Evolutionary conservation across 2,113 vertebrate genomes (phyloP).

Genomic region (Dromiciops gliroides): DNA sequence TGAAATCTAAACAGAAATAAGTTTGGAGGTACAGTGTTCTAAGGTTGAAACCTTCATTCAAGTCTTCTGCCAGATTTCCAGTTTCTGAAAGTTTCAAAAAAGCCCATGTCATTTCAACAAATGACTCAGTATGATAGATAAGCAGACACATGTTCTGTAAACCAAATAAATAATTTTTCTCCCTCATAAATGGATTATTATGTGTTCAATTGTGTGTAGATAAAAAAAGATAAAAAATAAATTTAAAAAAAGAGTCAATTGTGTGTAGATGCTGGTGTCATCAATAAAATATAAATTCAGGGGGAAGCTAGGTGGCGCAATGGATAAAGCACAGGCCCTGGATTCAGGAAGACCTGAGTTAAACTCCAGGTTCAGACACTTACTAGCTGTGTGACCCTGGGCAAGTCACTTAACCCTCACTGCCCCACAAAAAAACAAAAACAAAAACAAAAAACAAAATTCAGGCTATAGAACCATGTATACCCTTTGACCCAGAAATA

Average conservation of each 20-base stretch:
- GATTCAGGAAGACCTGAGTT: too few relatives aligned
- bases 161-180: background rate
- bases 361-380: too few relatives aligned
- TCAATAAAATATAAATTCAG: background rate
- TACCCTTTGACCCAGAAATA: background rate
- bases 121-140: background rate
- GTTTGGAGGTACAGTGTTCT: background rate
- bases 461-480: background rate
- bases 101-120: background rate
- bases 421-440: too few relatives aligned
- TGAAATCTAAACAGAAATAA: background rate
- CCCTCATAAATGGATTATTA: background rate
- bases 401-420: too few relatives aligned
- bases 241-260: too few relatives aligned
- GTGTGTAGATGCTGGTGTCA: background rate
- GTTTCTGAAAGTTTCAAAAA: background rate
- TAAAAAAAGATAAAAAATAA: too few relatives aligned
- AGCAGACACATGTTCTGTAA: background rate
- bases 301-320: too few relatives aligned
- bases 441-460: too few relatives aligned
- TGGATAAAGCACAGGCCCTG: too few relatives aligned
- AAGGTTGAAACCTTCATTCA: background rate
- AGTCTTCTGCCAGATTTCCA: background rate
- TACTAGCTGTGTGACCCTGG: too few relatives aligned
- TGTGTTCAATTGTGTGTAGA: background rate